These are phyloP conservation scores for Arctopsyche grandis DNA, from an alignment of 1,140 invertebrate genomes.

Conservation along the genomic window DNA sequence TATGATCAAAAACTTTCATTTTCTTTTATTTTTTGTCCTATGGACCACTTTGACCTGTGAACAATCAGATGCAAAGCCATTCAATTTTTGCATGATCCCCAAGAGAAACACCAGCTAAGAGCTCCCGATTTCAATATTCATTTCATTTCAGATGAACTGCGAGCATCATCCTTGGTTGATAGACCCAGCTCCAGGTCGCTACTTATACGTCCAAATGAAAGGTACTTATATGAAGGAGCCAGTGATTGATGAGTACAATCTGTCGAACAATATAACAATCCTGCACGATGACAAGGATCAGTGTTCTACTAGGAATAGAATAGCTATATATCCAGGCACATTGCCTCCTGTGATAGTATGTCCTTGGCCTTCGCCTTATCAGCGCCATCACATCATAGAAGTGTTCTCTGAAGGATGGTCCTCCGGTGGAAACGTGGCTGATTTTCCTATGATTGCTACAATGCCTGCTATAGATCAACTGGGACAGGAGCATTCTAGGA, in stretches of 20 bases:
- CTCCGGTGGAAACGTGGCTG: conserved; percentile 57
- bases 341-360: conserved; percentile 75
- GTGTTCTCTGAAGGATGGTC: conserved; percentile 86
- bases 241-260: conserved; percentile 64
- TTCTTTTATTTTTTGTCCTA: too few species aligned
- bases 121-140: too few species aligned
- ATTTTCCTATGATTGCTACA: conserved; percentile 63
- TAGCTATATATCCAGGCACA: conserved; percentile 77
- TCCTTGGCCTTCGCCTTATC: conserved; percentile 70
- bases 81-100: too few species aligned
- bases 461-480: conserved; percentile 69
- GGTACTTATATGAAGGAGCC: conserved; percentile 71
- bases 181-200: conserved; percentile 75
- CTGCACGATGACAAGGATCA: conserved; percentile 65
- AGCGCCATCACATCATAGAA: conserved; percentile 73
- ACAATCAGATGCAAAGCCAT: too few species aligned
- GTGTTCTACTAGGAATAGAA: conserved; percentile 76
- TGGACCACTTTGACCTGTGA: too few species aligned
- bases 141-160: conserved; percentile 74
- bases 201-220: conserved; percentile 76
- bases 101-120: too few species aligned
- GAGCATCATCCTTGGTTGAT: conserved; percentile 82
- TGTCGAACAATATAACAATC: conserved; percentile 64
- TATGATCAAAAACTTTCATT: conserved; percentile 59
- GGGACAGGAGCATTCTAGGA: conserved; percentile 71